These are phyloP conservation scores for Corythornis madagascariensis DNA, from an alignment of 2,113 vertebrate species.

Conservation along the genomic window DNA sequence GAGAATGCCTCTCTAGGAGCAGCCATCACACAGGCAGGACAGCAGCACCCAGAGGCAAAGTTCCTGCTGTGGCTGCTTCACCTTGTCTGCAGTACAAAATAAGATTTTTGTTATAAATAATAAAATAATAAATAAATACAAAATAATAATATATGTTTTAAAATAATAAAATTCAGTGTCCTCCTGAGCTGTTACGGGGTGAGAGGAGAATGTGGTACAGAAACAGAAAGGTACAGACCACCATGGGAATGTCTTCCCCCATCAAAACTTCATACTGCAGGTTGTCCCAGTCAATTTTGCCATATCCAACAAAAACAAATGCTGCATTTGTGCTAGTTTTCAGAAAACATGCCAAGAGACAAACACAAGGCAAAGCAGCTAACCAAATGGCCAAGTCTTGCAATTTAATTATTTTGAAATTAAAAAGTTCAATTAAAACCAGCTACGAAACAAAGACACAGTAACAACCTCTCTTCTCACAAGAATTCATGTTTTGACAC, in stretches of 20 bases:
- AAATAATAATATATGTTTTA: no score
- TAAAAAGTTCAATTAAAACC: constrained; percentile 35
- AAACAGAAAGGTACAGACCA: neutral
- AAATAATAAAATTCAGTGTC: neutral
- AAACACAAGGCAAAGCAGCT: constrained; percentile 46
- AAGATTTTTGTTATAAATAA: neutral
- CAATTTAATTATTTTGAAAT: constrained; percentile 54
- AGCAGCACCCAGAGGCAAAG: neutral
- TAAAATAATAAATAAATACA: no score
- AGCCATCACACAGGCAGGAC: neutral
- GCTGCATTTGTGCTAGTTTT: constrained; percentile 24
- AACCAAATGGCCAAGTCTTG: constrained; percentile 43
- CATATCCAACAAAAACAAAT: constrained; percentile 18
- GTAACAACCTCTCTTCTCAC: constrained; percentile 11
- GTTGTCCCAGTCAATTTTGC: constrained; percentile 33
- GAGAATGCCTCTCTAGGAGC: neutral
- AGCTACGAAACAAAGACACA: constrained; percentile 46
- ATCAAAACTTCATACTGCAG: neutral
- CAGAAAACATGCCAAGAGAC: constrained; percentile 9
- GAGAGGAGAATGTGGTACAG: neutral
- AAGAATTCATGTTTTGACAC: constrained; percentile 39
- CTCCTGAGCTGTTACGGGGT: neutral
- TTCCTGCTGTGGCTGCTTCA: neutral
- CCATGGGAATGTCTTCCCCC: neutral
- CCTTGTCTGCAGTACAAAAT: neutral